These are phyloP conservation scores for Gadopsis bispinosus DNA, from an alignment of 2,797 vertebrate species.

Conservation along the genomic window DNA sequence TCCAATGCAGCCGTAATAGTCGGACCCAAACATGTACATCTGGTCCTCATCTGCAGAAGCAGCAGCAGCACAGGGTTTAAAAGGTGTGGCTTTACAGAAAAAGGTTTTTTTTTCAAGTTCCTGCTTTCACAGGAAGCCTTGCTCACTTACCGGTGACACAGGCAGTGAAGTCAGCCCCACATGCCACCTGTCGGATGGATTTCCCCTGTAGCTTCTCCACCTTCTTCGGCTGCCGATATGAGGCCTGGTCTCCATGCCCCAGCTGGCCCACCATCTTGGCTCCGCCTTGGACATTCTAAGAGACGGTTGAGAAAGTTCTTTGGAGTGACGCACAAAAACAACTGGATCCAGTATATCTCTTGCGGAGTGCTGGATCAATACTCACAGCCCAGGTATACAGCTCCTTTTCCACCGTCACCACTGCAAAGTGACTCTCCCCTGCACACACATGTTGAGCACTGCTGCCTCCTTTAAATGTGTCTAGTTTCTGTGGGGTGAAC, in stretches of 20 bases:
- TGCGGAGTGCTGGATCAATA: conserved; percentile 41
- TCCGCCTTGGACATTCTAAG: conserved; percentile 95
- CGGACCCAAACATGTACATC: conserved; percentile 96
- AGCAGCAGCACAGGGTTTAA: neutral
- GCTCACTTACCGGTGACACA: conserved; percentile 92
- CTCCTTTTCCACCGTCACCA: conserved; percentile 99
- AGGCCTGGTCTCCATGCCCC: conserved; percentile 96
- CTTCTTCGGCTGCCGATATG: conserved; percentile 94
- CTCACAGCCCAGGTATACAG: conserved; percentile 99
- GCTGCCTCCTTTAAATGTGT: conserved; percentile 97
- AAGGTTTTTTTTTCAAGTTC: neutral
- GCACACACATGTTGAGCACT: conserved; percentile 96
- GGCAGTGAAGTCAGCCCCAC: conserved; percentile 96
- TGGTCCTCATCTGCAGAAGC: conserved; percentile 92
- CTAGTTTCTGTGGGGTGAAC: conserved; percentile 96
- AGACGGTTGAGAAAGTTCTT: conserved; percentile 12
- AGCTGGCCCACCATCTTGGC: conserved; percentile 97
- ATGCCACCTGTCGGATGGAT: conserved; percentile 94
- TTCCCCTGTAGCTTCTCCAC: conserved; percentile 96
- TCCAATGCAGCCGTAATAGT: conserved; percentile 98
- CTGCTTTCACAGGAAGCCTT: neutral
- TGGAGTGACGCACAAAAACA: conserved; percentile 5
- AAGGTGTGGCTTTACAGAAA: neutral
- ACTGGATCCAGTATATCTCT: neutral
- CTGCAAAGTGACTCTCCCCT: conserved; percentile 98